phyloP scores from a whole-genome alignment of 2,797 vertebrate species.

The Agapornis canus region DNA sequence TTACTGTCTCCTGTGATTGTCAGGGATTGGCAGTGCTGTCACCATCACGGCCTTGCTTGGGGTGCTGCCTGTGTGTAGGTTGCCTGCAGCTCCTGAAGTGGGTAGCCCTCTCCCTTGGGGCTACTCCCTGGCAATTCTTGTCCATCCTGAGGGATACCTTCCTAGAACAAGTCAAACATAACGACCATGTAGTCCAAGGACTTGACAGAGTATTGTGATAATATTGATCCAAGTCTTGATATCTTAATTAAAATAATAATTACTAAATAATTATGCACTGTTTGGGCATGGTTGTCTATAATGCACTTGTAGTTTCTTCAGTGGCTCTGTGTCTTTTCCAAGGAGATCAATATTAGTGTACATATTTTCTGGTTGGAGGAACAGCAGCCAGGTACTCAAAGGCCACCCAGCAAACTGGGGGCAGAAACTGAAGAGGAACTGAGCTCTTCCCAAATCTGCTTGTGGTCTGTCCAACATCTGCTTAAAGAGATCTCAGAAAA shows the following conservation, averaged over 20 bases:
- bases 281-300: background rate
- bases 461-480: background rate
- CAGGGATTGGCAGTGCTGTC: background rate
- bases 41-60: background rate
- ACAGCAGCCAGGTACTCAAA: background rate
- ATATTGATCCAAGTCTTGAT: background rate
- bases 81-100: background rate
- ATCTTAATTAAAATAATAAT: background rate
- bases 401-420: background rate
- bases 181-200: background rate
- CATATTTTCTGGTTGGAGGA: background rate
- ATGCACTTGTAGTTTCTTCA: background rate
- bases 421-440: background rate
- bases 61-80: background rate
- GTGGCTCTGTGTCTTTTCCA: background rate
- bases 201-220: background rate
- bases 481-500: background rate
- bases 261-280: background rate
- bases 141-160: background rate
- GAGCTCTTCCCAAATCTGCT: background rate
- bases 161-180: background rate
- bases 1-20: background rate
- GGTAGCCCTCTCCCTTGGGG: accelerated
- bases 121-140: background rate
- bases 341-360: background rate